These are phyloP conservation scores for Microcebus tavaratra DNA, from an alignment of 2,113 vertebrate genomes.

Conservation along the genomic window DNA sequence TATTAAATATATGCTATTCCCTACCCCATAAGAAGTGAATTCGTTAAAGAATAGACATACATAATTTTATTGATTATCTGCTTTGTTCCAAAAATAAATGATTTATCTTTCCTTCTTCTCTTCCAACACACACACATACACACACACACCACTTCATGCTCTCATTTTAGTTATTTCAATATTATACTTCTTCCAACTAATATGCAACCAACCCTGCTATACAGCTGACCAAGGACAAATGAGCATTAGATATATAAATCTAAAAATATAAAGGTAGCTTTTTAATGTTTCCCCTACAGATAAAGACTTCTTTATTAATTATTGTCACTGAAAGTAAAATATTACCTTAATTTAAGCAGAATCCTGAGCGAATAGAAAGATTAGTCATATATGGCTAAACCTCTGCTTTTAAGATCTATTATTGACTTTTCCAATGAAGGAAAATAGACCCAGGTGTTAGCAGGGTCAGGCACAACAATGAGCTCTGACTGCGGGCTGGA, in stretches of 20 bases:
- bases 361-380: neutral
- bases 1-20: neutral
- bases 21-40: neutral
- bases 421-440: neutral
- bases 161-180: neutral
- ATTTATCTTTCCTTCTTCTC: neutral
- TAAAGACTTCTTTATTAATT: slow-evolving; percentile 17
- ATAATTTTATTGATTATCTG: neutral
- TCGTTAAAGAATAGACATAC: neutral
- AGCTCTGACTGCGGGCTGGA: neutral
- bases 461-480: neutral
- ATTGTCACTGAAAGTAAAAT: neutral
- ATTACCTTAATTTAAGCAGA: neutral
- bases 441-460: neutral
- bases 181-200: neutral
- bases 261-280: neutral
- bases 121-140: neutral
- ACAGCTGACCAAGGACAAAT: neutral
- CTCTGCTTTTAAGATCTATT: neutral
- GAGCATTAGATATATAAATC: neutral
- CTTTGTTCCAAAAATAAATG: neutral
- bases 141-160: neutral
- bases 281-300: neutral
- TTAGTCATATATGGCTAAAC: neutral
- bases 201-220: neutral